Base-by-base conservation (phyloP, 2,113 vertebrate species). In the Ictalurus furcatus region DNA sequence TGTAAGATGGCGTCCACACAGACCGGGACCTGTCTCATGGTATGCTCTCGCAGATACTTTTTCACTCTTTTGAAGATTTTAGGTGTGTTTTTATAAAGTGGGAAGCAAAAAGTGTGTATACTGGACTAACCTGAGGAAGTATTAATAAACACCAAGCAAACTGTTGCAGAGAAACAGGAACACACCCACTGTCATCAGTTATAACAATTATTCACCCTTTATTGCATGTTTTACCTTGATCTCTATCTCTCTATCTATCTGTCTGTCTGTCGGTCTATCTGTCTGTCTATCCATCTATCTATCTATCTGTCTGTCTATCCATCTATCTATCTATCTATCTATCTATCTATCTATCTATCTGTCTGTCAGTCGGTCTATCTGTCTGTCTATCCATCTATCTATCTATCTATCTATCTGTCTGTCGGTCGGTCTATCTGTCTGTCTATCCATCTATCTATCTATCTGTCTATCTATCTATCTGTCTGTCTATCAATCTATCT, bases 1-100 rank as follows among this genome's bases (percentile, higher is more conserved):
- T 97, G 96, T 94, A 97, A 97, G 93, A 97, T 97, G 93, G 97
- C 96, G 14, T 97, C 97, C 69, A 98, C 97, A 0, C 97, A 98
- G 93, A 98, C 97, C 0, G 97, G 97, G 87, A 97, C 97, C 88
- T 98, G 97, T 92, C 95, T 98, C 67, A 97, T 97, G 97, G 97
- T 98, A 96, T 58, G 88, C 73, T 78, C 14, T 56, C 69, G 6
- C 37, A 48, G 9, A 61, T 63, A 78, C 65, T 91, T 0, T 76
- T 16, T 86, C 80, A 84, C 74, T 86, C 17, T 78, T 37, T 25
- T n/a, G 0, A 52, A 79, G 25, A 21, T 74, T 6, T 34, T 71
- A 37, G 6, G 34, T 3, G 34, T 11, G 7, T 19, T 37, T 73
- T n/a, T n/a, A 65, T 65, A n/a, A 65, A 3, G 11, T 30, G 65